Percentiles rank a stretch among this genome's conserved stretches.
Evolutionary conservation across 2,797 vertebrate species (phyloP).

Genomic region (Mionectes olivaceus): DNA sequence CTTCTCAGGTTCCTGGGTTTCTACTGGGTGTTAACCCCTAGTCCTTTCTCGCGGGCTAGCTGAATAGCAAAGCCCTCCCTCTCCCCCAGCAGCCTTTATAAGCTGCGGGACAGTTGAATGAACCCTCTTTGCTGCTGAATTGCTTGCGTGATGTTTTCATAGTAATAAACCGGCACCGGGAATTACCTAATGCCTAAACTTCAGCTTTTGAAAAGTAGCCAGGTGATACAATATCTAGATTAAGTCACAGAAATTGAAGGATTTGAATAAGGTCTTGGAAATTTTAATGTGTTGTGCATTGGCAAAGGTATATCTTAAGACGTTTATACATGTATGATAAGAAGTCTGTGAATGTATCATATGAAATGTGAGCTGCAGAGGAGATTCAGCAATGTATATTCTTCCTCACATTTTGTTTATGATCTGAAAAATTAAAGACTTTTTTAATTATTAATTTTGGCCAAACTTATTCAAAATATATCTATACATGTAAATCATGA

Average conservation of each 20-base stretch:
- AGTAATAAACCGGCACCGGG: too few species aligned
- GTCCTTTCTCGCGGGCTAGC: too few species aligned
- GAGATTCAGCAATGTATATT: not conserved
- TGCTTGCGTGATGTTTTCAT: too few species aligned
- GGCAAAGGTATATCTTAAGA: not conserved
- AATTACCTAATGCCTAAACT: not conserved
- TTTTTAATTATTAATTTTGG: not conserved
- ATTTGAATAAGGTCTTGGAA: not conserved
- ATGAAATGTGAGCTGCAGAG: not conserved
- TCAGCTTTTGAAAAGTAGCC: not conserved
- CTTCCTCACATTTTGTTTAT: not conserved
- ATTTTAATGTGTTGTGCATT: not conserved
- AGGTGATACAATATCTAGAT: not conserved
- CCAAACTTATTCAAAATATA: not conserved
- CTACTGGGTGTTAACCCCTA: too few species aligned
- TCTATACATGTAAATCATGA: not conserved
- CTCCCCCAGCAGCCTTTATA: too few species aligned
- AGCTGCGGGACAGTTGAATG: too few species aligned
- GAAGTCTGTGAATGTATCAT: not conserved
- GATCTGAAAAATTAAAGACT: not conserved
- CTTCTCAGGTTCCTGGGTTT: too few species aligned
- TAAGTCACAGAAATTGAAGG: not conserved
- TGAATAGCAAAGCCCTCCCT: too few species aligned
- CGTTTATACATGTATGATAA: not conserved
- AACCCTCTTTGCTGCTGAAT: too few species aligned